Evolutionary conservation across 2,888 invertebrate species (phyloP).

Genomic region (Melinaea menophilus): DNA sequence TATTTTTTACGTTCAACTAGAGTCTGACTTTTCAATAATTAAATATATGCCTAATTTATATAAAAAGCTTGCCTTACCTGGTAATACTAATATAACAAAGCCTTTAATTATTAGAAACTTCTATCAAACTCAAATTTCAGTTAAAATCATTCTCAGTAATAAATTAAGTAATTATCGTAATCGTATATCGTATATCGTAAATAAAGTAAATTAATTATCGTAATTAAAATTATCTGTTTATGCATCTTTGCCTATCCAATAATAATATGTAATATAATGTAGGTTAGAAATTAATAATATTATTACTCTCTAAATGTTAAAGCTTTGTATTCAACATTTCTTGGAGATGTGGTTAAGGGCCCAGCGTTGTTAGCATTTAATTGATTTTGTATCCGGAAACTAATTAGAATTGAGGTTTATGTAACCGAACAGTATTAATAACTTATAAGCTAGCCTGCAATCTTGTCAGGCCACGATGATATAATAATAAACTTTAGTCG

Average conservation of each 20-base stretch:
- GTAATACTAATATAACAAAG: too few species aligned
- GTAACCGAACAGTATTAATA: constrained; percentile 69
- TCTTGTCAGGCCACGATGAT: constrained; percentile 22
- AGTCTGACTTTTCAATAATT: too few species aligned
- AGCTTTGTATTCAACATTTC: constrained; percentile 64
- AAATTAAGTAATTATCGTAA: too few species aligned
- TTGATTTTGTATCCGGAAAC: constrained; percentile 73
- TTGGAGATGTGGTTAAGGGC: constrained; percentile 55
- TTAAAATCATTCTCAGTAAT: too few species aligned
- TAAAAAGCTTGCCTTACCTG: too few species aligned
- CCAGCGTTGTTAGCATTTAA: constrained; percentile 63
- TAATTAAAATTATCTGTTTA: neutral
- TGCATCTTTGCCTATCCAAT: neutral
- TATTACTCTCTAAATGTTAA: constrained; percentile 34
- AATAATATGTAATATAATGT: neutral
- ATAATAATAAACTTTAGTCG: constrained; percentile 12
- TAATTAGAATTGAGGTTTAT: constrained; percentile 74
- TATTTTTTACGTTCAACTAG: too few species aligned
- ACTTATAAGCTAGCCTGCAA: constrained; percentile 46
- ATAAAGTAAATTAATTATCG: too few species aligned
- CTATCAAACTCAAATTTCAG: too few species aligned
- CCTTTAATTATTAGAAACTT: too few species aligned
- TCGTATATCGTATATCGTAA: too few species aligned
- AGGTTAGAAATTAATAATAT: constrained; percentile 19
- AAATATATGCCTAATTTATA: too few species aligned